Evolutionary conservation across 1,140 invertebrate species (phyloP).

Genomic region (Patella vulgata): DNA sequence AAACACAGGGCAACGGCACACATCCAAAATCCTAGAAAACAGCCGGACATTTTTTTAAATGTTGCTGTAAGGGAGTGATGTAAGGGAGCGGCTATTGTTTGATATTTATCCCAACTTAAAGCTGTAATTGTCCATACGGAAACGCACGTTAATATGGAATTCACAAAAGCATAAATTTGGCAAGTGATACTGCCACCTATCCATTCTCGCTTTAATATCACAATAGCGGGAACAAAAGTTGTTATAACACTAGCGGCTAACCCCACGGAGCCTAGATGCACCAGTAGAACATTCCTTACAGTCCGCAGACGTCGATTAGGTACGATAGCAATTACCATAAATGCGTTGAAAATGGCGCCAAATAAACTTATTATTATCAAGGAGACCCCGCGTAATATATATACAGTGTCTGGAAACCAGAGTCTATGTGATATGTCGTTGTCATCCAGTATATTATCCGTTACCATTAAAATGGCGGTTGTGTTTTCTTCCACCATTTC

Average conservation of each 20-base stretch:
- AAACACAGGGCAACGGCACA: slow-evolving; percentile 29
- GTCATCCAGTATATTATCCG: too few species aligned
- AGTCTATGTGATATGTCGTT: too few species aligned
- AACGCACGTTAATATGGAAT: slow-evolving; percentile 37
- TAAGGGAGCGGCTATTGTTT: slow-evolving; percentile 55
- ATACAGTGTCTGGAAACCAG: slow-evolving; percentile 17
- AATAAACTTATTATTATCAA: slow-evolving; percentile 44
- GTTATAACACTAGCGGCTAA: slow-evolving; percentile 41
- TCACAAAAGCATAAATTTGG: slow-evolving; percentile 44
- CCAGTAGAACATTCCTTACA: slow-evolving; percentile 54
- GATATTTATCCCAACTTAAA: slow-evolving; percentile 61
- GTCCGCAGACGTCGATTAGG: slow-evolving; percentile 54
- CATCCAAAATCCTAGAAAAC: slow-evolving; percentile 50
- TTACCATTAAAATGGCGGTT: too few species aligned
- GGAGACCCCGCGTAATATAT: slow-evolving; percentile 45
- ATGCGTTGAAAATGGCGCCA: slow-evolving; percentile 49
- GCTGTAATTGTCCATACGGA: slow-evolving; percentile 56
- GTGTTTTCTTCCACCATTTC: too few species aligned
- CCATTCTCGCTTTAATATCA: slow-evolving; percentile 44
- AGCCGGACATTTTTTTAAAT: slow-evolving; percentile 45
- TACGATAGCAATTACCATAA: slow-evolving; percentile 56
- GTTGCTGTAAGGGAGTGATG: slow-evolving; percentile 58
- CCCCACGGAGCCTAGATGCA: slow-evolving; percentile 52
- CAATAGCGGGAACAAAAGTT: slow-evolving; percentile 39
- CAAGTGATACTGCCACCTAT: slow-evolving; percentile 39